Evolutionary conservation across 2,797 vertebrate species (phyloP).

Genomic region (Rhinoraja longicauda): DNA sequence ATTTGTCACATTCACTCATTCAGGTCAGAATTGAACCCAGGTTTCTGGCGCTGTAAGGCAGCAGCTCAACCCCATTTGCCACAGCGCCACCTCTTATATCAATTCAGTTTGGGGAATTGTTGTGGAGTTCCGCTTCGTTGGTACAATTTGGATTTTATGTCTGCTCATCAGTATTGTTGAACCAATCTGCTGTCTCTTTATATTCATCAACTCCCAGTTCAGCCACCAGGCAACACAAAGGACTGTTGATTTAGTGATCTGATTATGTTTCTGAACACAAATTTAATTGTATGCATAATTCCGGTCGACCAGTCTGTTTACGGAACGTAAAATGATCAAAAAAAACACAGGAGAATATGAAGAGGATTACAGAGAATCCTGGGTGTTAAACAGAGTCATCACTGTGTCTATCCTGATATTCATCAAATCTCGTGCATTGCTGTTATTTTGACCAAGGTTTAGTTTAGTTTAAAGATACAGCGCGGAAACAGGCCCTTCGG

Average conservation of each 20-base stretch:
- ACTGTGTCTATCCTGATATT: background rate
- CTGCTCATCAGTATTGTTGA: background rate
- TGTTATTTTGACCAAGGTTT: background rate
- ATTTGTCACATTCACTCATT: no score
- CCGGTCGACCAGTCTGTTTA: background rate
- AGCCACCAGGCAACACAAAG: background rate
- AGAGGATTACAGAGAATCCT: background rate
- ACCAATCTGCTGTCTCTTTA: background rate
- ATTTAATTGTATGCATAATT: background rate
- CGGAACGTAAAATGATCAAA: background rate
- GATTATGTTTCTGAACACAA: constrained; percentile 5
- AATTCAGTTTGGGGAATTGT: background rate
- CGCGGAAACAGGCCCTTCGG: no score
- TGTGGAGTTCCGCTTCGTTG: background rate
- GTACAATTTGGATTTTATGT: background rate
- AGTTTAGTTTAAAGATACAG: no score
- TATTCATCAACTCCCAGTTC: background rate
- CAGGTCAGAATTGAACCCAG: background rate
- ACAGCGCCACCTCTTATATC: background rate
- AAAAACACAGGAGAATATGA: background rate
- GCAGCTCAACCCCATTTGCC: no score
- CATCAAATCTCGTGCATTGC: background rate
- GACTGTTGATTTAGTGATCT: background rate
- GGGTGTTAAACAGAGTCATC: background rate
- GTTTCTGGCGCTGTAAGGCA: background rate